Evolutionary conservation across 2,888 invertebrate genomes (phyloP).

Genomic region (Chydorus sphaericus): DNA sequence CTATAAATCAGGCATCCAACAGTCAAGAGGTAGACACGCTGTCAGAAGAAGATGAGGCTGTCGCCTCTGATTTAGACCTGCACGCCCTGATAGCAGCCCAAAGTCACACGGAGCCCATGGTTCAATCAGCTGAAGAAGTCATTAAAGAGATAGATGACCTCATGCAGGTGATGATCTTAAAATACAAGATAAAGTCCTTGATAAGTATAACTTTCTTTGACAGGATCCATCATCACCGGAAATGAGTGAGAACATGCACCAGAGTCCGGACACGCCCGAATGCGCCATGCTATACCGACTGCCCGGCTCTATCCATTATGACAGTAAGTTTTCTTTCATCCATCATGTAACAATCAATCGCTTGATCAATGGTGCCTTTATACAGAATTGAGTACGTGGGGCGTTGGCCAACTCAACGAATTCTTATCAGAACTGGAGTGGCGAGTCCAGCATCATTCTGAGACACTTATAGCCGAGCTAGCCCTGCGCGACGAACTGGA

Average conservation of each 20-base stretch:
- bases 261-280: constrained; percentile 13
- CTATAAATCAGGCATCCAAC: constrained; percentile 18
- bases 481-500: constrained; percentile 93
- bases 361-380: constrained; percentile 20
- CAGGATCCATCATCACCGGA: constrained; percentile 8
- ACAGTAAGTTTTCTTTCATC: constrained; percentile 46
- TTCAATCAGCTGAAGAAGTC: constrained; percentile 90
- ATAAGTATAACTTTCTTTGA: not conserved
- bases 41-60: constrained; percentile 92
- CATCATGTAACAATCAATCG: not conserved
- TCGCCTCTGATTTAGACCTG: constrained; percentile 93
- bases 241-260: constrained; percentile 11
- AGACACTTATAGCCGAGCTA: constrained; percentile 88
- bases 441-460: constrained; percentile 87
- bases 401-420: constrained; percentile 80
- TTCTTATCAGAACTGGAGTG: constrained; percentile 88
- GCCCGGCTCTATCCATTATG: constrained; percentile 62
- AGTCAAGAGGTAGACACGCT: constrained; percentile 60
- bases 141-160: constrained; percentile 98
- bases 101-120: constrained; percentile 48
- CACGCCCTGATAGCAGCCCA: constrained; percentile 81
- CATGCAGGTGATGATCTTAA: constrained; percentile 49
- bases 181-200: too few relatives aligned
- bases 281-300: constrained; percentile 16
- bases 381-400: constrained; percentile 77